These are phyloP conservation scores for Corythornis vintsioides DNA, from an alignment of 2,113 vertebrate genomes.

Conservation along the genomic window DNA sequence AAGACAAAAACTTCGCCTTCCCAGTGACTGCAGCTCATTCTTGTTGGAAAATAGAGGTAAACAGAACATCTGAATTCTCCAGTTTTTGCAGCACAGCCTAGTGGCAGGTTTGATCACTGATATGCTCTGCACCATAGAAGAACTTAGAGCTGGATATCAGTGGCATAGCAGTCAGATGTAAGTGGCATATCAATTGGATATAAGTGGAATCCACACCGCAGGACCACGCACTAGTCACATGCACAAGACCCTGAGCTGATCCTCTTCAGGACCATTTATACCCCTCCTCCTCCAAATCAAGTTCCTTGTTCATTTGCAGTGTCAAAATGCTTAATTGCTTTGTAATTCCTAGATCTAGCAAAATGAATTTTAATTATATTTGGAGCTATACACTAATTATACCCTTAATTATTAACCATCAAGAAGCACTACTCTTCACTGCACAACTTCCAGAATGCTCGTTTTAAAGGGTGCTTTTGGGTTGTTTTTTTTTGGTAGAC, in stretches of 20 bases:
- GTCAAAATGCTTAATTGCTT: conserved; percentile 62
- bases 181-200: not conserved
- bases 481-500: not conserved
- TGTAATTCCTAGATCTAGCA: conserved; percentile 47
- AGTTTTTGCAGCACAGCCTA: not conserved
- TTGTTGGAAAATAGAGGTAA: not conserved
- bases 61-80: not conserved
- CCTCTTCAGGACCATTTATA: not conserved
- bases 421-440: not conserved
- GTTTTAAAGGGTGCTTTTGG: not conserved
- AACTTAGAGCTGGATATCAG: not conserved
- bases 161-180: not conserved
- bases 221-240: not conserved
- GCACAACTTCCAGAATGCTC: not conserved
- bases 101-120: not conserved
- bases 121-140: not conserved
- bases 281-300: not conserved
- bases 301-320: not conserved
- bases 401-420: conserved; percentile 64
- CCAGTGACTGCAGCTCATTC: not conserved
- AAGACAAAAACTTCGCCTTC: not conserved
- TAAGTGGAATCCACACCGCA: not conserved
- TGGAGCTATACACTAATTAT: conserved; percentile 61
- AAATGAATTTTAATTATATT: conserved; percentile 72
- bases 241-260: not conserved